Conservation (phyloP, 1,140 invertebrate genomes). For the Megathymus violae region DNA sequence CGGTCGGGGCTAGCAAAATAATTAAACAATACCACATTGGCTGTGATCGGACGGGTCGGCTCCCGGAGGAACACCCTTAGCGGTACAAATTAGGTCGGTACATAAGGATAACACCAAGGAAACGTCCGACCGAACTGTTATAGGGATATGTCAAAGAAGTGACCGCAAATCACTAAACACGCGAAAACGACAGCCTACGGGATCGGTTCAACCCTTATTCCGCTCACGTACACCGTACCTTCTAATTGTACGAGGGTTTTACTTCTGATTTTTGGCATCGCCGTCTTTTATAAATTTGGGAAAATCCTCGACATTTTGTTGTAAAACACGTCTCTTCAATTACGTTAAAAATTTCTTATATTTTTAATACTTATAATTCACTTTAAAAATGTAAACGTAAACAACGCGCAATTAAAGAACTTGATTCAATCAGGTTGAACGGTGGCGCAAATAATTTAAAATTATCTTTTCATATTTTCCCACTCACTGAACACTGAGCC, state of each 20-base stretch:
- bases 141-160: slow-evolving; percentile 43
- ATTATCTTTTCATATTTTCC: slow-evolving; percentile 65
- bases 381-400: neutral
- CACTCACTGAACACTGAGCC: slow-evolving; percentile 48
- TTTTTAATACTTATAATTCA: too few species aligned
- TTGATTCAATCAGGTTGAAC: neutral
- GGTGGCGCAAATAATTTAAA: slow-evolving; percentile 35
- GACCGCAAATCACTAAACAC: slow-evolving; percentile 38
- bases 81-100: slow-evolving; percentile 57
- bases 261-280: slow-evolving; percentile 26
- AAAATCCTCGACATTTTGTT: slow-evolving; percentile 14
- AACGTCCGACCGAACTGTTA: slow-evolving; percentile 48
- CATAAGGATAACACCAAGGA: slow-evolving; percentile 56
- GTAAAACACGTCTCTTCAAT: neutral
- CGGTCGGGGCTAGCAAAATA: slow-evolving; percentile 67
- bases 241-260: slow-evolving; percentile 31
- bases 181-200: slow-evolving; percentile 30
- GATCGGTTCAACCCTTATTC: slow-evolving; percentile 33
- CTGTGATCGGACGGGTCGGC: slow-evolving; percentile 52
- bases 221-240: slow-evolving; percentile 22
- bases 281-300: slow-evolving; percentile 13
- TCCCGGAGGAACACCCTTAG: slow-evolving; percentile 55
- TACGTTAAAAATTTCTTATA: neutral
- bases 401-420: neutral
- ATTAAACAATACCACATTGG: slow-evolving; percentile 75